Base-by-base conservation (phyloP, 2,797 vertebrate genomes). In the Dermochelys coriacea region DNA sequence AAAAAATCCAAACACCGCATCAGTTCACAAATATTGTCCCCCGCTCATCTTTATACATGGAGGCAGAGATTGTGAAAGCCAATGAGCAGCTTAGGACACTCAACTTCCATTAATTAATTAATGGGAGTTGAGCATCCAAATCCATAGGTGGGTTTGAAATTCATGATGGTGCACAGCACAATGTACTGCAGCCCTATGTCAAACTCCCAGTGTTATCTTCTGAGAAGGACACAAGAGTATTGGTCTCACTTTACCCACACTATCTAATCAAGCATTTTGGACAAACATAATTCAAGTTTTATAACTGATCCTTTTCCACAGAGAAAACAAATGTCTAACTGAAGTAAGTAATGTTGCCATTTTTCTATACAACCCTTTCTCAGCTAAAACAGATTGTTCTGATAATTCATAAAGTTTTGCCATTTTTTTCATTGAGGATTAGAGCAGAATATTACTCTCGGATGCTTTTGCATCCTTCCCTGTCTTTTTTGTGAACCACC, bases 381-480 rank as follows among this genome's bases (percentile, higher is more conserved):
- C 16, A 64, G 31, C 59, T 64, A 64, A 64, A 64, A 8, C 59
- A 34, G 14, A 64, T 64, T 64, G 29, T 64, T 61, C 59, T 64
- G 31, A n/a, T 64, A 34, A 64, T 64, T 64, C 59, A n/a, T n/a
- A 34, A 64, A 37, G 31, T 50, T 61, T 95, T 93, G 51, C 52
- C 6, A 11, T 12, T 51, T 83, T 27, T 94, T 41, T 31, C 50
- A 82, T 9, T 19, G 85, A 88, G 19, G 29, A 52, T 34, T 55
- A 45, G 2, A 88, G 52, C 0, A 87, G 5, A 0, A 7, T 6
- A 34, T 11, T 59, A 1, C 8, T 41, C 5, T 34, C 80, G 55
- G 31, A 80, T 91, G 47, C 0, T n/a, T 57, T 4, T 87, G 71
- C 5, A 14, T 9, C 5, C 2, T 47, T 71, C 59, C 29, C 12